Evolutionary conservation across 2,888 invertebrate genomes (phyloP).

Genomic region (Yponomeuta plumbellus): DNA sequence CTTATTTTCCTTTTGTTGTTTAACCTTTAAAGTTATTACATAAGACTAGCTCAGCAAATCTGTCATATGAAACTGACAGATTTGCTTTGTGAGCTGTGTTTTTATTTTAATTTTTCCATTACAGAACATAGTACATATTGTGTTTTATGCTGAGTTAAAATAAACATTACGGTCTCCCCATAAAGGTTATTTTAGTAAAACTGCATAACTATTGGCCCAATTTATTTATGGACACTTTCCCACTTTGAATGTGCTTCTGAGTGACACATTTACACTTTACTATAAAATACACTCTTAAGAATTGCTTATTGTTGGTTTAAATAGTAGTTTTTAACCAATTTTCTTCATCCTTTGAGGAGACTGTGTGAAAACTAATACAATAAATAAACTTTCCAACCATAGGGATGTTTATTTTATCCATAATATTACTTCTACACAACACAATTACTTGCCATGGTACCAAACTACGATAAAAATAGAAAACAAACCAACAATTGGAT

Average conservation of each 20-base stretch:
- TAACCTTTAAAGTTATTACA: background rate
- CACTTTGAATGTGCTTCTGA: background rate
- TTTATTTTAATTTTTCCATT: background rate
- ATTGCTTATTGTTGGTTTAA: too few species aligned
- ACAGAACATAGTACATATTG: background rate
- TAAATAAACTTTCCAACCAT: too few species aligned
- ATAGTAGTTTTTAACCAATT: too few species aligned
- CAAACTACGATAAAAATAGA: too few species aligned
- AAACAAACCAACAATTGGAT: too few species aligned
- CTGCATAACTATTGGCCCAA: background rate
- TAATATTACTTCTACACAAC: too few species aligned
- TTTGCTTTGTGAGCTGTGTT: background rate
- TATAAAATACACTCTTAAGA: too few species aligned
- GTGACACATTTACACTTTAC: background rate
- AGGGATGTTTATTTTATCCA: too few species aligned
- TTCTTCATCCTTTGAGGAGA: too few species aligned
- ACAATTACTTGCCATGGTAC: too few species aligned
- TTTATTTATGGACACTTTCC: conserved; percentile 1
- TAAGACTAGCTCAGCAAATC: background rate
- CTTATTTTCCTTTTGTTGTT: background rate
- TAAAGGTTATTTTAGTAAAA: conserved; percentile 8
- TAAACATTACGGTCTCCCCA: background rate
- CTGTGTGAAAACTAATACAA: too few species aligned
- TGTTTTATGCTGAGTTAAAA: background rate
- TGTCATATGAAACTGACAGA: background rate